Evolutionary conservation across 2,888 invertebrate species (phyloP).

Genomic region (Drosophila gaucha): DNA sequence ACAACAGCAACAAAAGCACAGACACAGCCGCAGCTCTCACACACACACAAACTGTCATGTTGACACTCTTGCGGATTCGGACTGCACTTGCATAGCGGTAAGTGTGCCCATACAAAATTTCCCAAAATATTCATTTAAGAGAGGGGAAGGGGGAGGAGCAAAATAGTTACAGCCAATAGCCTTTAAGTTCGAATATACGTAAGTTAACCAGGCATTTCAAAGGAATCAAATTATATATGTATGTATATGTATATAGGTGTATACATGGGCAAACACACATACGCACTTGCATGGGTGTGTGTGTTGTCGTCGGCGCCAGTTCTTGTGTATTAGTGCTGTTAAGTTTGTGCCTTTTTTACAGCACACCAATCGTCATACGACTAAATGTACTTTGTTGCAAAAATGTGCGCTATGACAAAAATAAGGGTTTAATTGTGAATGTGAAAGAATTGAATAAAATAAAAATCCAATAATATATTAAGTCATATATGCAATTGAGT

Average conservation of each 20-base stretch:
- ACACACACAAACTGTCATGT: slow-evolving; percentile 34
- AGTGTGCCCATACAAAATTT: slow-evolving; percentile 35
- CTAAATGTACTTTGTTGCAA: slow-evolving; percentile 19
- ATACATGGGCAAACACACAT: slow-evolving; percentile 7
- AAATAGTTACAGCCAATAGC: slow-evolving; percentile 3
- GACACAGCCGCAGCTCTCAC: slow-evolving; percentile 17
- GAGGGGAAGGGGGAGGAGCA: not conserved
- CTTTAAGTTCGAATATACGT: slow-evolving; percentile 25
- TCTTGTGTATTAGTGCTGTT: slow-evolving; percentile 23
- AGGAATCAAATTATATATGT: slow-evolving; percentile 18
- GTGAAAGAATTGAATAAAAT: not conserved
- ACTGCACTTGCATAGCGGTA: slow-evolving; percentile 63
- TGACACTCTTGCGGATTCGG: slow-evolving; percentile 39
- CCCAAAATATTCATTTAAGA: slow-evolving; percentile 1
- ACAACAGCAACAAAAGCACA: slow-evolving; percentile 36
- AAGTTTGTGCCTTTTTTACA: slow-evolving; percentile 31
- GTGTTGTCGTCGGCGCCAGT: slow-evolving; percentile 5
- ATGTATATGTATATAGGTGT: slow-evolving; percentile 1
- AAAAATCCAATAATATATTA: not conserved
- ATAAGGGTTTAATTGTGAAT: not conserved
- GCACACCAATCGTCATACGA: slow-evolving; percentile 29
- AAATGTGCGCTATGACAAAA: not conserved
- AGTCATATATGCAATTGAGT: not conserved
- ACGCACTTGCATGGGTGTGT: slow-evolving; percentile 2
- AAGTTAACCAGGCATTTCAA: slow-evolving; percentile 27